Evolutionary conservation across 2,113 vertebrate species (phyloP).

Genomic region (Lanius ludovicianus): DNA sequence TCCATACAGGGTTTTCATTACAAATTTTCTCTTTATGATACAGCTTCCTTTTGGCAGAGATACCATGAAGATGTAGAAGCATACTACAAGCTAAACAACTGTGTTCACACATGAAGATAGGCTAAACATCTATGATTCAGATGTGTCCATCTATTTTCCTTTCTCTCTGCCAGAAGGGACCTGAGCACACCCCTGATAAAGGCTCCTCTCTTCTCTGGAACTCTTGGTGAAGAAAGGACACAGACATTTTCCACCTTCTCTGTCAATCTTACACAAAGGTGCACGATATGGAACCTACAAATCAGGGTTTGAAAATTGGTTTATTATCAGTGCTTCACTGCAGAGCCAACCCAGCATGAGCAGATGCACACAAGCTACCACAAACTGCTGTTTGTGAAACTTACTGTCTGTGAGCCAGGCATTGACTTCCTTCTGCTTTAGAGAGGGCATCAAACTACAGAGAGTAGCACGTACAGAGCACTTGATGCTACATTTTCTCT

Average conservation of each 20-base stretch:
- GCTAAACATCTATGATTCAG: not conserved
- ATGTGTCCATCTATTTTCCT: not conserved
- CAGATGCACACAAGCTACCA: not conserved
- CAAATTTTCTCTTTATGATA: not conserved
- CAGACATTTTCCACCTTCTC: not conserved
- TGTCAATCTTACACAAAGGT: not conserved
- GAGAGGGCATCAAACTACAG: not conserved
- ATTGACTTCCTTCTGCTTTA: not conserved
- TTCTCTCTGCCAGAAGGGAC: not conserved
- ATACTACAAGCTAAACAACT: not conserved
- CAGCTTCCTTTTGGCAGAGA: not conserved
- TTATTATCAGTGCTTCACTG: not conserved
- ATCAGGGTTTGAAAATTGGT: not conserved
- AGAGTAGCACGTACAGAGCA: accelerated
- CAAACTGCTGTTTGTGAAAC: not conserved
- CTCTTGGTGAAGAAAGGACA: not conserved
- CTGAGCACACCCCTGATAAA: not conserved
- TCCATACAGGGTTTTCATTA: not conserved
- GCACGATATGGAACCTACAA: not conserved
- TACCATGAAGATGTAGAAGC: not conserved
- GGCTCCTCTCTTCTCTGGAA: not conserved
- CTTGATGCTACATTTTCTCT: not conserved
- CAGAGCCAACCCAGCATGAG: not conserved
- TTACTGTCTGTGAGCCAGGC: not conserved
- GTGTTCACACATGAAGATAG: not conserved